Percentiles rank a stretch among this genome's conserved stretches.
Conservation (phyloP, 2,888 invertebrate genomes). For the Cephus sareptanus region DNA sequence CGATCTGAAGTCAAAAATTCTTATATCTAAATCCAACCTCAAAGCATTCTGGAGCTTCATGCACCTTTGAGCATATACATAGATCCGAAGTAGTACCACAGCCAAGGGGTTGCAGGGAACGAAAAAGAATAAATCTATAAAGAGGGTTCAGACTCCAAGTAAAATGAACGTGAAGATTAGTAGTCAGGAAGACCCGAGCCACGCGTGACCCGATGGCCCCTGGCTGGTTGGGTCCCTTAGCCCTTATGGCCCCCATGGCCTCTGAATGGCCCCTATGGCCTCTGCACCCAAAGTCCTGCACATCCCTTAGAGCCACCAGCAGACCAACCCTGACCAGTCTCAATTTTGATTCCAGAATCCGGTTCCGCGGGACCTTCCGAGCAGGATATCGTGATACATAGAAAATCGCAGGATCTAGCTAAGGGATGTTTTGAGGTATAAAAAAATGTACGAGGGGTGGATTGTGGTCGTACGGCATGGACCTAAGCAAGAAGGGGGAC, state of each 20-base stretch:
- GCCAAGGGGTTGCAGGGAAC: not conserved
- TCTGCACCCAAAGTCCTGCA: slow-evolving; percentile 17
- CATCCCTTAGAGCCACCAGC: slow-evolving; percentile 19
- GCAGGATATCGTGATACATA: not conserved
- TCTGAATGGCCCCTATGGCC: slow-evolving; percentile 25
- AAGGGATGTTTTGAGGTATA: not conserved
- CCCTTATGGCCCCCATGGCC: not conserved
- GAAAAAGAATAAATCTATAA: not conserved
- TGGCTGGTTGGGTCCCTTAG: slow-evolving; percentile 32
- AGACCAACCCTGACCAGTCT: slow-evolving; percentile 59
- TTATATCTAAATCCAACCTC: not conserved
- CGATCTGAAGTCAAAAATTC: not conserved
- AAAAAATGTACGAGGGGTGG: not conserved
- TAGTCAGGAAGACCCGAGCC: slow-evolving; percentile 20
- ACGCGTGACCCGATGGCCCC: slow-evolving; percentile 45
- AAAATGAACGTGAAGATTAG: slow-evolving; percentile 23
- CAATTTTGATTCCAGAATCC: slow-evolving; percentile 54
- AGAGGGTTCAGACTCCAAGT: not conserved
- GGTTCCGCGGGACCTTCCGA: slow-evolving; percentile 30
- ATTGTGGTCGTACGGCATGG: not conserved
- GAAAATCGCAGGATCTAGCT: not conserved
- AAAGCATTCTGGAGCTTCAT: not conserved
- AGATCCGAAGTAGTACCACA: not conserved
- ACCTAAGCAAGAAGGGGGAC: not conserved
- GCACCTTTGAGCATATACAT: not conserved